Conservation (phyloP, 2,113 vertebrate species). For the Herpailurus yagouaroundi region DNA sequence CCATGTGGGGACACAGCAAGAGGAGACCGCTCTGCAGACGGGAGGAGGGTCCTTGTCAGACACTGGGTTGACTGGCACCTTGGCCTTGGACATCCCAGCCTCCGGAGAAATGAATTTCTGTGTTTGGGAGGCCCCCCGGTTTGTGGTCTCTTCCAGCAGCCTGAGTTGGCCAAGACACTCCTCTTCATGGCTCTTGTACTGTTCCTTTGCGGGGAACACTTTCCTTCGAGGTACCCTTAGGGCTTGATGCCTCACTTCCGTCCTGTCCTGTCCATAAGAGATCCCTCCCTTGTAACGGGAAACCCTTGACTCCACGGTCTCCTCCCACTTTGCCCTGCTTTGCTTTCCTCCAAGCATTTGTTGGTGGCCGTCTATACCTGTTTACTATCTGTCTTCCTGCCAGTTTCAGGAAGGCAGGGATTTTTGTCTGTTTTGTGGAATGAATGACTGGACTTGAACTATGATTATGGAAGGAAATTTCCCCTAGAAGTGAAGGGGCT, state of each 20-base stretch:
- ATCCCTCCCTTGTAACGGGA: accelerated
- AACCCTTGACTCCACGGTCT: accelerated
- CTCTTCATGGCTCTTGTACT: accelerated
- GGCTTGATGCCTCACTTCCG: background rate
- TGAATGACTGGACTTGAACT: background rate
- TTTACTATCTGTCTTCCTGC: background rate
- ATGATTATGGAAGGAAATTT: background rate
- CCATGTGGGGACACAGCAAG: background rate
- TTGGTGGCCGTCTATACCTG: accelerated
- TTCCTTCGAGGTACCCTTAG: accelerated
- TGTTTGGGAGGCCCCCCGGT: accelerated
- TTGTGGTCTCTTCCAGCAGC: background rate
- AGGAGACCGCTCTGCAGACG: background rate
- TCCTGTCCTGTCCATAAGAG: too few relatives aligned
- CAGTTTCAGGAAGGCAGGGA: background rate
- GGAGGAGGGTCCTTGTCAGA: background rate
- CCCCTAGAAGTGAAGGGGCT: background rate
- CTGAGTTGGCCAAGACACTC: background rate
- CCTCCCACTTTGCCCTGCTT: accelerated
- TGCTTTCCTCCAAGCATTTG: accelerated
- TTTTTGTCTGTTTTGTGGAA: background rate
- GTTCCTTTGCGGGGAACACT: accelerated
- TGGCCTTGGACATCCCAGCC: background rate
- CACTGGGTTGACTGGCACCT: background rate
- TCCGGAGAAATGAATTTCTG: accelerated